Evolutionary conservation across 2,888 invertebrate genomes (phyloP).

Genomic region (Masnerella sp.): DNA sequence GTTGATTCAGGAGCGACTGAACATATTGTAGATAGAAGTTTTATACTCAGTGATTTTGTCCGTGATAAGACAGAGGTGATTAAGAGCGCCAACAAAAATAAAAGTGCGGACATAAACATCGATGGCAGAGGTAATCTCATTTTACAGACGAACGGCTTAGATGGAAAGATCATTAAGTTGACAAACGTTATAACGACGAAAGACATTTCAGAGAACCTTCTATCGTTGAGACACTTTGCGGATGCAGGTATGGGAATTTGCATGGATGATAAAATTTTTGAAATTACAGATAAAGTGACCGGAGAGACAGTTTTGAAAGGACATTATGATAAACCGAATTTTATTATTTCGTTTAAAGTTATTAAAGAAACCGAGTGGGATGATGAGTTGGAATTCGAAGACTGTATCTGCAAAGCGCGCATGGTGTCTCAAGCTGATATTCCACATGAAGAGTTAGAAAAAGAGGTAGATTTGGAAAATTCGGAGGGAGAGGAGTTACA

Average conservation of each 20-base stretch:
- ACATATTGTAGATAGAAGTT: conserved; percentile 3
- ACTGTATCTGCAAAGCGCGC: conserved; percentile 1
- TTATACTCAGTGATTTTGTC: background rate
- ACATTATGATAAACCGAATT: conserved; percentile 7
- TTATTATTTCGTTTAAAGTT: background rate
- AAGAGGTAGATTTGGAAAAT: background rate
- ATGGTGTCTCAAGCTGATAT: conserved; percentile 1
- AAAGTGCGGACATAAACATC: background rate
- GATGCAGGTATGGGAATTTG: conserved; percentile 4
- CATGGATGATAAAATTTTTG: background rate
- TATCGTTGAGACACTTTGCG: conserved; percentile 3
- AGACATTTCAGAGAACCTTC: conserved; percentile 10
- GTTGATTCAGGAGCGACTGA: conserved; percentile 5
- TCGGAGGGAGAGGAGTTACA: background rate
- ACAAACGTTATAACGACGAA: conserved; percentile 2
- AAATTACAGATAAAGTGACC: background rate
- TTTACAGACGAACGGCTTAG: background rate
- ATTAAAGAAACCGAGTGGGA: background rate
- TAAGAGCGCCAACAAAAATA: conserved; percentile 8
- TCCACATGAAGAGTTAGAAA: background rate
- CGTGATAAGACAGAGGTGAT: background rate
- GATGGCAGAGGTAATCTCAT: background rate
- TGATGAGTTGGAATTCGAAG: conserved; percentile 6
- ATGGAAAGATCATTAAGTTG: background rate
- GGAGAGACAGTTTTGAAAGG: background rate